phyloP scores from a whole-genome alignment of 2,797 vertebrate species.

The Acanthornis magna region DNA sequence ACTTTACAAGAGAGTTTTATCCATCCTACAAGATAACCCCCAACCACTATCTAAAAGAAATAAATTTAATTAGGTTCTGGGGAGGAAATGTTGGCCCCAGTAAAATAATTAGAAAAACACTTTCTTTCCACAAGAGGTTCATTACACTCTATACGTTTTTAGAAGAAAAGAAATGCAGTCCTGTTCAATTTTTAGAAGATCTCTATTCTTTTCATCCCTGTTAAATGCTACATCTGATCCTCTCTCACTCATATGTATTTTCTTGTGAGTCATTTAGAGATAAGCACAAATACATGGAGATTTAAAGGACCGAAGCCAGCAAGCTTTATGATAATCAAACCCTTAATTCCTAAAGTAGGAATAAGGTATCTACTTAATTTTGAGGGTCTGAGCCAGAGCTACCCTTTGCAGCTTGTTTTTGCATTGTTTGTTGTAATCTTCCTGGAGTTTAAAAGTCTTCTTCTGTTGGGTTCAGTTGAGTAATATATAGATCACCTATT shows the following conservation, averaged over 20 bases:
- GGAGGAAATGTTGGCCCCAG: neutral
- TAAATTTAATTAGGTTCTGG: constrained; percentile 3
- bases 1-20: neutral
- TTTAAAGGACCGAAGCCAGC: neutral
- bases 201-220: neutral
- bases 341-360: neutral
- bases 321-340: neutral
- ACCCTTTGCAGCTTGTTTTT: neutral
- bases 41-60: neutral
- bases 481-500: neutral
- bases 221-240: neutral
- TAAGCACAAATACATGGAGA: neutral
- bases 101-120: constrained; percentile 21
- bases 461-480: neutral
- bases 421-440: neutral
- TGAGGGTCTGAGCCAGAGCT: neutral
- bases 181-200: neutral
- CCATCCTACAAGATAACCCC: neutral
- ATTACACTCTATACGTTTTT: neutral
- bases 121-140: neutral
- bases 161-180: neutral
- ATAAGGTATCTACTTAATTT: neutral
- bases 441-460: neutral
- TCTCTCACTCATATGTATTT: neutral
- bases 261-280: neutral